phyloP scores from a whole-genome alignment of 2,797 vertebrate species.

The Champsocephalus esox region DNA sequence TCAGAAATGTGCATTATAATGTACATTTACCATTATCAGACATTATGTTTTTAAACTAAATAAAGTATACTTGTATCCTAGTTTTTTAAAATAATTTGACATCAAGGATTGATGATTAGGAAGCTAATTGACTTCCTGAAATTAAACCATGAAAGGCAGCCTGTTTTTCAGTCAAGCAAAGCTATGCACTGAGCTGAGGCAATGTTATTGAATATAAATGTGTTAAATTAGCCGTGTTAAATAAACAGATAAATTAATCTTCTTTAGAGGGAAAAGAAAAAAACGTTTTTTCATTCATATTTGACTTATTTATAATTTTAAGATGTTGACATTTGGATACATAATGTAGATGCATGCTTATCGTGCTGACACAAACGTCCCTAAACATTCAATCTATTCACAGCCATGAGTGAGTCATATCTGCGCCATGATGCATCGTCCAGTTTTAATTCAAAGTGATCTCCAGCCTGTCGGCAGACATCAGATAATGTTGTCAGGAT shows the following conservation, averaged over 20 bases:
- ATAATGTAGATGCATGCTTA: background rate
- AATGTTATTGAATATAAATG: conserved; percentile 14
- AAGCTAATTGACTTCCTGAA: background rate
- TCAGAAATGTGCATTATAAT: too few relatives aligned
- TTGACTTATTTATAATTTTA: background rate
- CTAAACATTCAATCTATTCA: background rate
- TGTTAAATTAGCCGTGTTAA: conserved; percentile 6
- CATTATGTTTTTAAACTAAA: too few relatives aligned
- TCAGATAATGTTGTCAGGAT: conserved; percentile 52
- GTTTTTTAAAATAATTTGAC: too few relatives aligned
- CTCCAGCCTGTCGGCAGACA: conserved; percentile 40
- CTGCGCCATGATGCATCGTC: conserved; percentile 17
- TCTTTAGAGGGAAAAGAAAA: background rate
- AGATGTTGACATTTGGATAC: background rate
- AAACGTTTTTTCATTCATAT: background rate
- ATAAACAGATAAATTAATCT: background rate
- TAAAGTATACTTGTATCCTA: too few relatives aligned
- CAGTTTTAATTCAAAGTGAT: conserved; percentile 23
- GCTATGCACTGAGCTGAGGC: conserved; percentile 1
- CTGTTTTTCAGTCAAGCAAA: conserved; percentile 9
- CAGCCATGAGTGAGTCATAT: conserved; percentile 6
- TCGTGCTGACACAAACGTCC: background rate
- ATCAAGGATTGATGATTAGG: too few relatives aligned
- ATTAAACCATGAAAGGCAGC: background rate
- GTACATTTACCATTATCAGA: too few relatives aligned